phyloP scores from a whole-genome alignment of 1,140 invertebrate genomes.

The Caenorhabditis briggsae region DNA sequence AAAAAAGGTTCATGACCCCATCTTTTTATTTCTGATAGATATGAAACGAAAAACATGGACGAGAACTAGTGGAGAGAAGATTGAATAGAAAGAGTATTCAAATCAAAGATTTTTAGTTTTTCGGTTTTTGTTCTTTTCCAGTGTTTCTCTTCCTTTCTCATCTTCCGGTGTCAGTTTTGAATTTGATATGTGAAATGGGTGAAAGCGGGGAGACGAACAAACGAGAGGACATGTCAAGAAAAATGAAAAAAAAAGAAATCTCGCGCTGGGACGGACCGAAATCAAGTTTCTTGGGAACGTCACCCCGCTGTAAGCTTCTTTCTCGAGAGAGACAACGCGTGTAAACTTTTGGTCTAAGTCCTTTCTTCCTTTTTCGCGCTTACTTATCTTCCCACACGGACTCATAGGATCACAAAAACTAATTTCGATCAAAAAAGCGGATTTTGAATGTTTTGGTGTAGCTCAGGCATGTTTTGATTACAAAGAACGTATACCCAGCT shows the following conservation, averaged over 20 bases:
- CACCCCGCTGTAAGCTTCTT: constrained; percentile 43
- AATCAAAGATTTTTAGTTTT: constrained; percentile 25
- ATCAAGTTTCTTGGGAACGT: constrained; percentile 54
- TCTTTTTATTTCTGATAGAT: constrained; percentile 27
- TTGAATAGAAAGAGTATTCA: not conserved
- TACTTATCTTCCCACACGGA: constrained; percentile 17
- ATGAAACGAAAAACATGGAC: constrained; percentile 14
- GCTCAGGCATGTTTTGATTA: constrained; percentile 1
- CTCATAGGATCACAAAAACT: constrained; percentile 16
- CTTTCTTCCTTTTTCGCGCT: not conserved
- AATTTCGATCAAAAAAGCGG: constrained; percentile 10
- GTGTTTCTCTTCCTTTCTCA: not conserved
- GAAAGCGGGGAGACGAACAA: not conserved
- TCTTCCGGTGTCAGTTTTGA: constrained; percentile 51
- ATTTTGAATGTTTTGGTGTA: constrained; percentile 31
- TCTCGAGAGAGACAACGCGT: constrained; percentile 6
- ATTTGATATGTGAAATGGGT: constrained; percentile 23
- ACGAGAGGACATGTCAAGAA: constrained; percentile 1
- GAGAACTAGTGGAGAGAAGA: not conserved
- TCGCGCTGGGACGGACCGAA: not conserved
- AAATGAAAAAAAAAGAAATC: constrained; percentile 22
- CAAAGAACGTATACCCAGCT: not conserved
- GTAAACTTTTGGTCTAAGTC: constrained; percentile 41
- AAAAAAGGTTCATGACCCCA: not conserved
- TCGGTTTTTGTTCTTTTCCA: not conserved